Evolutionary conservation across 2,888 invertebrate genomes (phyloP).

Genomic region (Adelphocoris suturalis): DNA sequence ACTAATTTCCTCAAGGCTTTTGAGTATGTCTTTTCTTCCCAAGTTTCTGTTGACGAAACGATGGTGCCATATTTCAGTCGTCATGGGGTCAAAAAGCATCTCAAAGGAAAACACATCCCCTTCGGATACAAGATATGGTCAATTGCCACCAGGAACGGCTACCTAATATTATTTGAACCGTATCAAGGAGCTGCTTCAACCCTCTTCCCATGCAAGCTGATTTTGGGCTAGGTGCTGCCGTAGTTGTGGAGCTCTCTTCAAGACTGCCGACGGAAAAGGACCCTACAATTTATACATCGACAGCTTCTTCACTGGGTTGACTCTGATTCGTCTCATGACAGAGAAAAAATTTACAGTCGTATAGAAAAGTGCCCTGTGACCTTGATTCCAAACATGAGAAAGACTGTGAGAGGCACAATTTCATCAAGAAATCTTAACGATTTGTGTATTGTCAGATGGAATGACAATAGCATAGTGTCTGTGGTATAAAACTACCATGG

Average conservation of each 20-base stretch:
- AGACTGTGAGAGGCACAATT: conserved; percentile 28
- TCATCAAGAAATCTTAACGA: neutral
- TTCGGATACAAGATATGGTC: conserved; percentile 39
- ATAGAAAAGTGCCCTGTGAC: conserved; percentile 52
- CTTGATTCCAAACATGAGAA: neutral
- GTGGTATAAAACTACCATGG: conserved; percentile 63
- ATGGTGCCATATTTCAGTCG: conserved; percentile 75
- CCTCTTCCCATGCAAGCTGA: conserved; percentile 58
- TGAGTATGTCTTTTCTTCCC: conserved; percentile 62
- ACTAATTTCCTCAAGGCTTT: conserved; percentile 72
- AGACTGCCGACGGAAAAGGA: conserved; percentile 22
- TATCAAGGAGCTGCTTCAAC: conserved; percentile 63
- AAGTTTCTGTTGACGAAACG: conserved; percentile 73
- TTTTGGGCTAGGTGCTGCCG: conserved; percentile 61
- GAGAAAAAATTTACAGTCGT: conserved; percentile 44
- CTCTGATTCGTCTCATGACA: neutral
- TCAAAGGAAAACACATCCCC: conserved; percentile 74
- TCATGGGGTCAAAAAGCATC: conserved; percentile 73
- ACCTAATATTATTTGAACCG: conserved; percentile 51
- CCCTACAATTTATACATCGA: conserved; percentile 60
- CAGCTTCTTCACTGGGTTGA: conserved; percentile 53
- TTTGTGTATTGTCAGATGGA: conserved; percentile 62
- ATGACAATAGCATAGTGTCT: conserved; percentile 68
- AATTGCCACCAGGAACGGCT: conserved; percentile 1
- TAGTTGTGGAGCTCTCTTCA: conserved; percentile 28